phyloP scores from a whole-genome alignment of 2,113 vertebrate species.

The Mormoops blainvillei region DNA sequence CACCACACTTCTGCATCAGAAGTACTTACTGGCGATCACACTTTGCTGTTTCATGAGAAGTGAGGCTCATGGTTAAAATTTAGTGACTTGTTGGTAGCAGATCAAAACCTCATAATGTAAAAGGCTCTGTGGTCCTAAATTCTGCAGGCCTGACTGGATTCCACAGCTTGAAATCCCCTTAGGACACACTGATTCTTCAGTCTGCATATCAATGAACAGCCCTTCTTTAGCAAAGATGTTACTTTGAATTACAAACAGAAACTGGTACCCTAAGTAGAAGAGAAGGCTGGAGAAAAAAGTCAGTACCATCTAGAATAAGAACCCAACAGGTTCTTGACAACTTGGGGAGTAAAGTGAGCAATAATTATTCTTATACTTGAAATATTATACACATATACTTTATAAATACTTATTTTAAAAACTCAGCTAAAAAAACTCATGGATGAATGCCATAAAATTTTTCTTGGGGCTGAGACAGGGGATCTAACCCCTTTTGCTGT shows the following conservation, averaged over 20 bases:
- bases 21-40: not conserved
- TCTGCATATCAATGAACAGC: not conserved
- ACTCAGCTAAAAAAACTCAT: not conserved
- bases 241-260: conserved; percentile 33
- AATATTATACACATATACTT: not conserved
- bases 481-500: not conserved
- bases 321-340: not conserved
- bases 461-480: not conserved
- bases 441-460: not conserved
- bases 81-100: not conserved
- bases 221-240: not conserved
- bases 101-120: conserved; percentile 36
- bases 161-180: not conserved
- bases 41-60: conserved; percentile 10
- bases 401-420: too few relatives aligned
- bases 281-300: not conserved
- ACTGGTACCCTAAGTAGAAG: not conserved
- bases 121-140: not conserved
- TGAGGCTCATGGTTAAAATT: not conserved
- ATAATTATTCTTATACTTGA: not conserved
- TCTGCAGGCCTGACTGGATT: not conserved
- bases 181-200: not conserved
- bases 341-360: not conserved
- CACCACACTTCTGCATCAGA: not conserved
- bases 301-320: not conserved